phyloP scores from a whole-genome alignment of 1,140 invertebrate genomes.

The Phenacoccus solenopsis region DNA sequence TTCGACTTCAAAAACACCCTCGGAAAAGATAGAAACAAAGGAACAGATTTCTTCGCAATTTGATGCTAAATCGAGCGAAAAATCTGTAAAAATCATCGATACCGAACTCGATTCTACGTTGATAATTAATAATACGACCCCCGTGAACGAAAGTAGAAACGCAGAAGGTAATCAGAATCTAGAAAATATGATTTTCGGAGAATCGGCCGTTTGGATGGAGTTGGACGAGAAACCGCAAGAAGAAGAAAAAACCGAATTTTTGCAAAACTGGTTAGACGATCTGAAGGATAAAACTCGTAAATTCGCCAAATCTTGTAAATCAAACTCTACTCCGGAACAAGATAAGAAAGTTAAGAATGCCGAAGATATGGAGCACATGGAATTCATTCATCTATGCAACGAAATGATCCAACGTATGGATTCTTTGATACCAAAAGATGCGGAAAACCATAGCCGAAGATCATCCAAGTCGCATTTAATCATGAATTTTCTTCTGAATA shows the following conservation, averaged over 20 bases:
- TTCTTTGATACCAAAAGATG: neutral
- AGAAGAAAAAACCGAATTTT: neutral
- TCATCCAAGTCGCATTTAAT: neutral
- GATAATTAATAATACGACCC: neutral
- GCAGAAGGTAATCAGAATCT: neutral
- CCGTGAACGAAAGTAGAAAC: neutral
- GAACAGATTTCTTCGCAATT: too few relatives aligned
- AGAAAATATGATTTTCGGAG: neutral
- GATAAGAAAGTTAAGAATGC: neutral
- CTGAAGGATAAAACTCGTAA: neutral
- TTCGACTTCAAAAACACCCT: too few relatives aligned
- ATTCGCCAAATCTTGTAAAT: neutral
- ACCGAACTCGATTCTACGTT: neutral
- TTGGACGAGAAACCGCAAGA: neutral
- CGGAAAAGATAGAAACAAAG: too few relatives aligned
- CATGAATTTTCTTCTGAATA: neutral
- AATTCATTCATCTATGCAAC: constrained; percentile 2
- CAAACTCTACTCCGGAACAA: neutral
- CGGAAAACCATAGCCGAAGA: neutral
- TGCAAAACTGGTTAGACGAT: neutral
- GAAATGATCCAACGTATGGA: constrained; percentile 5
- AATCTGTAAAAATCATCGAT: neutral
- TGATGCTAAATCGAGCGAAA: neutral
- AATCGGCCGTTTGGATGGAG: neutral
- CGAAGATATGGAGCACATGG: neutral